Conservation (phyloP, 2,888 invertebrate species). For the Chydorus sphaericus region DNA sequence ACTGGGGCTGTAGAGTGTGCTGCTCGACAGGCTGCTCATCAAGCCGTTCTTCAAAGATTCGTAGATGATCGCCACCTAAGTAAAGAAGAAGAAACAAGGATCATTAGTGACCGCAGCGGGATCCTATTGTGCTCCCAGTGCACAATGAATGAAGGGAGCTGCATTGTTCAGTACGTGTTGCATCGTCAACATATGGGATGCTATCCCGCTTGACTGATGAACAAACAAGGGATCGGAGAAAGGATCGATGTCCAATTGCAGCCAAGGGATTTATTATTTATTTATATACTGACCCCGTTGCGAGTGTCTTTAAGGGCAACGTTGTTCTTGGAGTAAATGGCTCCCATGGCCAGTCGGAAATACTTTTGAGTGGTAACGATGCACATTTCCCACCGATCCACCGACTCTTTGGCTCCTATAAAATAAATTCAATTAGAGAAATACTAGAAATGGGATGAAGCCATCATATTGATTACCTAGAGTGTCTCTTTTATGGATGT, state of each 20-base stretch:
- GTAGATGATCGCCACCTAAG: slow-evolving; percentile 25
- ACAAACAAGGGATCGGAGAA: neutral
- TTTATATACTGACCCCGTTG: slow-evolving; percentile 17
- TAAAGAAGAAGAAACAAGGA: neutral
- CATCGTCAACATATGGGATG: neutral
- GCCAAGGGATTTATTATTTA: neutral
- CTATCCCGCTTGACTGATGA: neutral
- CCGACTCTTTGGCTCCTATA: slow-evolving; percentile 23
- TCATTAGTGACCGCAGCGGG: neutral
- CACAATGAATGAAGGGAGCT: neutral
- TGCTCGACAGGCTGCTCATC: slow-evolving; percentile 21
- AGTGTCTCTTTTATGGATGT: slow-evolving; percentile 20
- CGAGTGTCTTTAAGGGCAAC: slow-evolving; percentile 19
- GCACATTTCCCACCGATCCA: slow-evolving; percentile 38
- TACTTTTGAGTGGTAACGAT: slow-evolving; percentile 32
- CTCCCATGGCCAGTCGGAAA: slow-evolving; percentile 35
- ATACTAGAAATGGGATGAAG: neutral
- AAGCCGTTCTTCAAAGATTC: slow-evolving; percentile 23
- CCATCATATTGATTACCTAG: neutral
- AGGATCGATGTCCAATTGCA: neutral
- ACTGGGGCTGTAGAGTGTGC: slow-evolving; percentile 22
- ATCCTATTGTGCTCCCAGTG: neutral
- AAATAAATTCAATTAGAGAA: too few species aligned
- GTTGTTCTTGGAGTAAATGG: slow-evolving; percentile 29
- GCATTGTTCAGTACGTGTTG: neutral